phyloP scores from a whole-genome alignment of 37 sponge, comb jelly and placozoan genomes.

The Mnemiopsis leidyi region DNA sequence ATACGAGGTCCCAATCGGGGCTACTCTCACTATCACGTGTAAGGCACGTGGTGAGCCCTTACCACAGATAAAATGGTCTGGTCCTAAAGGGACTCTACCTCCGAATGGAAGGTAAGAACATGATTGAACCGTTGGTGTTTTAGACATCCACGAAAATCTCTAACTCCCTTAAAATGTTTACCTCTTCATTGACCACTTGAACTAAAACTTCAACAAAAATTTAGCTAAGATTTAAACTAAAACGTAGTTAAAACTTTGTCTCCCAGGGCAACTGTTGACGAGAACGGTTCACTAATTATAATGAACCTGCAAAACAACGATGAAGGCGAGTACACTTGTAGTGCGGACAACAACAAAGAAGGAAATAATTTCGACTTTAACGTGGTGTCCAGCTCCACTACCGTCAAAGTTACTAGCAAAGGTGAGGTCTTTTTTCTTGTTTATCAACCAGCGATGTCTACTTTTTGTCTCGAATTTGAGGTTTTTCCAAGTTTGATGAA shows the following conservation, averaged over 20 bases:
- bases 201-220: too few relatives aligned
- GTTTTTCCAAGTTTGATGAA: too few relatives aligned
- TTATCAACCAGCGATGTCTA: too few relatives aligned
- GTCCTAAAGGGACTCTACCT: background rate
- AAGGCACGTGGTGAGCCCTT: constrained; percentile 19
- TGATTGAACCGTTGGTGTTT: too few relatives aligned
- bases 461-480: too few relatives aligned
- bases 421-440: background rate
- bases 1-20: constrained; percentile 55
- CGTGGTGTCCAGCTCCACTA: background rate
- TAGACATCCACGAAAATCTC: too few relatives aligned
- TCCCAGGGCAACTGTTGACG: constrained; percentile 37
- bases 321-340: constrained; percentile 55
- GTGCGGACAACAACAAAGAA: constrained; percentile 35
- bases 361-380: background rate
- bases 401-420: constrained; percentile 43
- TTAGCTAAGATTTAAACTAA: too few relatives aligned
- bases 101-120: constrained; percentile 51
- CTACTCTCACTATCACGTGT: constrained; percentile 55
- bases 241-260: too few relatives aligned
- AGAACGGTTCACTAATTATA: constrained; percentile 24
- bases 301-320: background rate
- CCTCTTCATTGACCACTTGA: too few relatives aligned
- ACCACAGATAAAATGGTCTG: constrained; percentile 7
- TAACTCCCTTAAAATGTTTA: too few relatives aligned